Evolutionary conservation across 2,113 vertebrate species (phyloP).

Genomic region (Phoenicopterus ruber): DNA sequence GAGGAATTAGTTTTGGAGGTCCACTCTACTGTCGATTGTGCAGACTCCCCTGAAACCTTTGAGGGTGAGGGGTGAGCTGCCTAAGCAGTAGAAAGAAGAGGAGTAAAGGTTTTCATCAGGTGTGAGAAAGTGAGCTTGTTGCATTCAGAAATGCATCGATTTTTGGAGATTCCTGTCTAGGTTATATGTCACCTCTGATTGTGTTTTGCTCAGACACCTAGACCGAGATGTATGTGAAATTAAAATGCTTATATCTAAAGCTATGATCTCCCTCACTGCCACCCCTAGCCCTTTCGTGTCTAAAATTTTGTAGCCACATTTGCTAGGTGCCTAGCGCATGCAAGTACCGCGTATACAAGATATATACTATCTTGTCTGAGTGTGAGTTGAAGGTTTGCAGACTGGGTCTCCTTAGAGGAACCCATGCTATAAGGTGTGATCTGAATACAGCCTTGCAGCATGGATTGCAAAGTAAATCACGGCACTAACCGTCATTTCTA

Average conservation of each 20-base stretch:
- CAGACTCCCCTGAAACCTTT: neutral
- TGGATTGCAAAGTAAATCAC: neutral
- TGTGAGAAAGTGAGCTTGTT: neutral
- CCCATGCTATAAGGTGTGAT: accelerated
- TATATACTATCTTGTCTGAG: neutral
- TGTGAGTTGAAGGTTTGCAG: neutral
- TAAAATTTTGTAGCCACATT: neutral
- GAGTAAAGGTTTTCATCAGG: neutral
- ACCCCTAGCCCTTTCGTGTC: neutral
- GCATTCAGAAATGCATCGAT: neutral
- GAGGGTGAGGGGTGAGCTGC: neutral
- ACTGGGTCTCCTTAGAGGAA: neutral
- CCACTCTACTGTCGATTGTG: neutral
- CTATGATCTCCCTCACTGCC: neutral
- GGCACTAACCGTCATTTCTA: neutral
- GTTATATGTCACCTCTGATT: neutral
- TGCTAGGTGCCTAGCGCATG: neutral
- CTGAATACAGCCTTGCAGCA: neutral
- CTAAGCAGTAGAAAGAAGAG: neutral
- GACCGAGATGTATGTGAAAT: neutral
- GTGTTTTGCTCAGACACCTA: neutral
- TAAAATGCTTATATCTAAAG: neutral
- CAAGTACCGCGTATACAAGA: no score
- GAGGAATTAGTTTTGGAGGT: neutral
- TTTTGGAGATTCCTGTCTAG: neutral